These are phyloP conservation scores for Periparus ater DNA, from an alignment of 2,797 vertebrate genomes.

Conservation along the genomic window DNA sequence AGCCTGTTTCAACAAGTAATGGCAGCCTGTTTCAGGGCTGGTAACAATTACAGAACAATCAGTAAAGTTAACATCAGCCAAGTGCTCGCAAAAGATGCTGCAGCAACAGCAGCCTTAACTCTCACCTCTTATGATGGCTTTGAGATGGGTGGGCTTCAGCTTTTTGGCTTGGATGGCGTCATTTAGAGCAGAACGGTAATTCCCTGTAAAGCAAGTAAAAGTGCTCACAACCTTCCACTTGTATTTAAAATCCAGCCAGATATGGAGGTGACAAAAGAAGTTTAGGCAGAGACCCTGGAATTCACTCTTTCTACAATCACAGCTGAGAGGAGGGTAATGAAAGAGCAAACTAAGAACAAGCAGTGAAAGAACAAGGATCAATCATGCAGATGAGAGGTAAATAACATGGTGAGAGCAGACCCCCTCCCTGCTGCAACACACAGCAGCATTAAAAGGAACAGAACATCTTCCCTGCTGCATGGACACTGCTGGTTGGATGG, in stretches of 20 bases:
- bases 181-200: constrained; percentile 90
- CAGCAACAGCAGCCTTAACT: background rate
- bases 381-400: background rate
- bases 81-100: background rate
- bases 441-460: background rate
- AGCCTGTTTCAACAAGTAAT: background rate
- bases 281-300: background rate
- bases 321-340: background rate
- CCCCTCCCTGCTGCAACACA: background rate
- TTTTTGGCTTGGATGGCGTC: constrained; percentile 88
- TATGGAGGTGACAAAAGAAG: background rate
- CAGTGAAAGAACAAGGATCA: background rate
- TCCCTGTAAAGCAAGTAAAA: constrained; percentile 77
- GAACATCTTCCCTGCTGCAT: background rate
- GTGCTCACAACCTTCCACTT: background rate
- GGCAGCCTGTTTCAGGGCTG: background rate
- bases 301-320: background rate
- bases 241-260: background rate
- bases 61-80: background rate
- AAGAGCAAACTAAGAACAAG: background rate
- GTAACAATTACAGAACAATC: background rate
- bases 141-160: constrained; percentile 89
- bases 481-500: background rate
- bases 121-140: constrained; percentile 91
- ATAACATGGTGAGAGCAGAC: background rate